A percentile compares a stretch with the other conserved stretches of the same genome.
Conservation (phyloP, 1,140 invertebrate species). For the Drosophila saltans region DNA sequence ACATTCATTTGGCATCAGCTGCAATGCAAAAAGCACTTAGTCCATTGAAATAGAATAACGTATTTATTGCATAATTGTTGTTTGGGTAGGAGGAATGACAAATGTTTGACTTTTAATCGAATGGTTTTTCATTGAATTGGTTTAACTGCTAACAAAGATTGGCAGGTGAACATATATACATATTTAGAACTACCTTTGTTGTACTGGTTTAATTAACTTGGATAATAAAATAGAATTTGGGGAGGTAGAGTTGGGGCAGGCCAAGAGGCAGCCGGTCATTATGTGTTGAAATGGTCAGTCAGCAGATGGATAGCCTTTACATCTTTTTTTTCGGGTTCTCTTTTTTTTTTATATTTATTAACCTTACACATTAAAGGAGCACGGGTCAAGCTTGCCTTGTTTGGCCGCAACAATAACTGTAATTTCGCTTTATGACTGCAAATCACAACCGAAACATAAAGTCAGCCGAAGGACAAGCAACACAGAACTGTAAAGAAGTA, state of each 20-base stretch:
- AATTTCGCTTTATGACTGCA: conserved; percentile 82
- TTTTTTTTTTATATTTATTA: conserved; percentile 74
- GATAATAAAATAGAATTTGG: conserved; percentile 76
- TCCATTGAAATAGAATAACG: neutral
- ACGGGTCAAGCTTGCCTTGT: conserved; percentile 19
- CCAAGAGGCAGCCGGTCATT: conserved; percentile 32
- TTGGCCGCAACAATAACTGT: conserved; percentile 72
- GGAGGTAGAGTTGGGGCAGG: neutral
- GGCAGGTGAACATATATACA: conserved; percentile 26
- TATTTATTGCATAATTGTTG: conserved; percentile 8
- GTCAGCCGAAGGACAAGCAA: conserved; percentile 46
- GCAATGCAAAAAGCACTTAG: neutral
- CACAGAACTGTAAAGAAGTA: neutral
- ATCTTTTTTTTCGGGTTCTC: conserved; percentile 31
- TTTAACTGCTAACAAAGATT: conserved; percentile 11
- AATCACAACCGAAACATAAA: conserved; percentile 79
- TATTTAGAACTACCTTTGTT: neutral
- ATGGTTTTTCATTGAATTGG: neutral
- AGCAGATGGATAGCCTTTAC: conserved; percentile 46
- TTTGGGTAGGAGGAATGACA: neutral
- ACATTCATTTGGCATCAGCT: conserved; percentile 18
- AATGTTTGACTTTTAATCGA: neutral
- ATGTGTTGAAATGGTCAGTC: conserved; percentile 23
- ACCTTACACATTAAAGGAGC: conserved; percentile 49
- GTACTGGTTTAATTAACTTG: conserved; percentile 77